Evolutionary conservation across 2,888 invertebrate species (phyloP), one percentile per base, ranked within the genome.

Genomic region (Pyralis farinalis): DNA sequence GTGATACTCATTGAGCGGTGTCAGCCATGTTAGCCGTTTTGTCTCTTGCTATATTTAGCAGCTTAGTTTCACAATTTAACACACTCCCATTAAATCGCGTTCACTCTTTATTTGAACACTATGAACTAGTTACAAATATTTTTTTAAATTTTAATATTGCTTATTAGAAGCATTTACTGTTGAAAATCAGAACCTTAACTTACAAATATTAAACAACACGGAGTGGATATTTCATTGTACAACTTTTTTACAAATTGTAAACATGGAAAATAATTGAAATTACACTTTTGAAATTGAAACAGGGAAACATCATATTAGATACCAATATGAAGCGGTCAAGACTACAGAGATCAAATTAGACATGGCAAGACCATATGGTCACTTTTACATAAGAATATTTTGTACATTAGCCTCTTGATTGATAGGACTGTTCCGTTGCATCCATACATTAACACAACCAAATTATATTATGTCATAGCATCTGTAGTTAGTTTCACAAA

Each of bases 321-420:
- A 53, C 52, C 63, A 64, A 56, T 52, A 49, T 54, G 51, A 61
- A 59, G 49, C 56, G 59, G 57, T 60, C 63, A 68, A 66, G 58
- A 78, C 79, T 82, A 82, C 79, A 77, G 82, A 86, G 81, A 84
- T 83, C 80, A 83, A 82, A 78, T 76, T 53, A 75, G 73, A 79
- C 77, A 79, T 83, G 85, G 82, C 83, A 76, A 75, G 75, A 82
- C 79, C 76, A 31, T 22, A 44, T 53, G 74, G 79, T 76, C 76
- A 62, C 53, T 63, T 66, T 65, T 52, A 66, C 50, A 63, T 62
- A 69, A 71, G 55, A 53, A 68, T 56, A 63, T 69, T 67, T 86
- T 85, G 80, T 84, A 86, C 82, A 78, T 79, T 76, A 84, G 80
- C 83, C 82, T 84, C 82, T n/a, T 68, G 57, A 61, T 65, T 70